phyloP scores from a whole-genome alignment of 2,888 invertebrate species.

The Drosophila robusta region DNA sequence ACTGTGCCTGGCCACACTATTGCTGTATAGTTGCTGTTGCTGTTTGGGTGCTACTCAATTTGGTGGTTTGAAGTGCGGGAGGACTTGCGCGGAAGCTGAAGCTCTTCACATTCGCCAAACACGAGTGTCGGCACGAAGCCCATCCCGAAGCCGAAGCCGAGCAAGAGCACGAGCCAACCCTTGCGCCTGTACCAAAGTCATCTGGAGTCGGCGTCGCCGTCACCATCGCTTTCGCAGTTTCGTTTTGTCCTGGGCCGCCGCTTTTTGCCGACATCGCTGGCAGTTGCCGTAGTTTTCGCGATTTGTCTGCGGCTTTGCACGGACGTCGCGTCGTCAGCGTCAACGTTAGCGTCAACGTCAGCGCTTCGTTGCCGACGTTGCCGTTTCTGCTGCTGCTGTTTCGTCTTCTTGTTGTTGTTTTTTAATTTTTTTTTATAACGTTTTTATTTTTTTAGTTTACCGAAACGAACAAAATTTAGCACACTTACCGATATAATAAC shows the following conservation, averaged over 20 bases:
- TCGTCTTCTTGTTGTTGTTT: slow-evolving; percentile 6
- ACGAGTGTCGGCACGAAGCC: slow-evolving; percentile 7
- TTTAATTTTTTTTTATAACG: slow-evolving; percentile 5
- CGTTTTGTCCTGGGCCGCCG: slow-evolving; percentile 42
- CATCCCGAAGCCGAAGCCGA: slow-evolving; percentile 1
- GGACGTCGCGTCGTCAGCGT: slow-evolving; percentile 34
- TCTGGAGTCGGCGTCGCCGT: slow-evolving; percentile 32
- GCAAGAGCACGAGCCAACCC: slow-evolving; percentile 39
- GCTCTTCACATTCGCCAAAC: neutral
- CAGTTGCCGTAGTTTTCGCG: slow-evolving; percentile 56
- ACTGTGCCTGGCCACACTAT: slow-evolving; percentile 30
- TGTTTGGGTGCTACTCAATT: slow-evolving; percentile 9
- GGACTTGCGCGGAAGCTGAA: slow-evolving; percentile 79
- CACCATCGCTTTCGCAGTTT: slow-evolving; percentile 23
- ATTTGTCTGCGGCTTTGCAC: slow-evolving; percentile 66
- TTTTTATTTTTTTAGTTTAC: slow-evolving; percentile 10
- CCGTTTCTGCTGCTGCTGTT: slow-evolving; percentile 33
- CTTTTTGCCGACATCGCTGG: slow-evolving; percentile 31
- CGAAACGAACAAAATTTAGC: slow-evolving; percentile 44
- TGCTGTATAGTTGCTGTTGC: slow-evolving; percentile 2
- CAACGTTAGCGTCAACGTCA: slow-evolving; percentile 27
- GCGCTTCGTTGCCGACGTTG: slow-evolving; percentile 42
- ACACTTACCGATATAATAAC: slow-evolving; percentile 70
- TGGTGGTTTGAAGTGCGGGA: slow-evolving; percentile 31
- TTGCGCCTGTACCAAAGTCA: slow-evolving; percentile 35